Evolutionary conservation across 1,140 invertebrate species (phyloP), one percentile per base, ranked within the genome.

Genomic region (Atta texana): DNA sequence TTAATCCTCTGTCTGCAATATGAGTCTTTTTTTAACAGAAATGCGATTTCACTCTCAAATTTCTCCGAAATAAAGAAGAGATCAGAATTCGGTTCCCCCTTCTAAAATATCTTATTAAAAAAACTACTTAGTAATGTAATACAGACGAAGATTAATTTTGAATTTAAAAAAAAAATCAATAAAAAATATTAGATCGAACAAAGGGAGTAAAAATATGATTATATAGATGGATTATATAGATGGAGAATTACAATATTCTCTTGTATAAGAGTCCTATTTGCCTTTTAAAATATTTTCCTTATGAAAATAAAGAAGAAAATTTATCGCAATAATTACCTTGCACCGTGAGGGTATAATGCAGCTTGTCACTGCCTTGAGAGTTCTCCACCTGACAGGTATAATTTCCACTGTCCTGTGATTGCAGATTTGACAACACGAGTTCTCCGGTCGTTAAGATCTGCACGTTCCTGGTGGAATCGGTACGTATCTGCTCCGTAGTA

Each of bases 331-430:
- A 6, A 57, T 88, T 82, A 96, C 95, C 95, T 94, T 97, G 97
- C 0, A 97, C 96, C 8, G 96, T 94, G 3, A 97, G 92, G n/a
- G 95, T 95, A 86, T 96, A 97, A 2, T 96, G 95, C 2, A 97
- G 92, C 81, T 96, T 95, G 91, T 97, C 97, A n/a, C 96, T 96
- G 4, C 97, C 97, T 61, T 97, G 95, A 8, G 96, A 95, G 89
- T 98, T 98, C 86, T 97, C 96, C 12, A 97, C 97, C 61, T 96
- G 96, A 87, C 98, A 98, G 3, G 97, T 97, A 89, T 98, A 98
- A 93, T 98, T 97, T 8, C 97, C 97, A 10, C 96, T 95, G 92
- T 98, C 97, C 3, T 95, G 94, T 81, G 96, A 93, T 91, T 97
- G 96, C 10, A 97, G 92, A 91, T 96, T 96, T 1, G 96, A 96